These are phyloP conservation scores for Neodontobutis hainanensis DNA, from an alignment of 2,113 vertebrate genomes.

Conservation along the genomic window DNA sequence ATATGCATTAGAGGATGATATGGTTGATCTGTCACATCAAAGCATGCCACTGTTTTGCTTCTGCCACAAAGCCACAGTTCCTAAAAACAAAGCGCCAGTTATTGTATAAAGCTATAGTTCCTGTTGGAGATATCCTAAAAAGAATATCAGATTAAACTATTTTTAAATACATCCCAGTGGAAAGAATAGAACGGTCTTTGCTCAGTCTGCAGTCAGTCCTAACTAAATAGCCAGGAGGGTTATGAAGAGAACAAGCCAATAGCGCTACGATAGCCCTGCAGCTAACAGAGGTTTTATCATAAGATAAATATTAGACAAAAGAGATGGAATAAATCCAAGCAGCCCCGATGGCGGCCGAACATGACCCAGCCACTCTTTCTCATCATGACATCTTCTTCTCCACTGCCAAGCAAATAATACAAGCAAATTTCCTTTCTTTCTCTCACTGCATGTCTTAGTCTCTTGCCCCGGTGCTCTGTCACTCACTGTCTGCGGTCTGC, in stretches of 20 bases:
- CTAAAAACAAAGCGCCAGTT: constrained; percentile 10
- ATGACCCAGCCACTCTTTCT: constrained; percentile 55
- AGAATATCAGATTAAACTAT: constrained; percentile 29
- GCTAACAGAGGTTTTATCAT: constrained; percentile 64
- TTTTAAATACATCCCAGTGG: constrained; percentile 36
- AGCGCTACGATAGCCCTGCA: constrained; percentile 52
- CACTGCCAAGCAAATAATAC: constrained; percentile 65
- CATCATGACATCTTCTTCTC: constrained; percentile 71
- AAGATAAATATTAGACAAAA: constrained; percentile 68
- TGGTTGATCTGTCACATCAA: constrained; percentile 1
- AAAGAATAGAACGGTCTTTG: constrained; percentile 32
- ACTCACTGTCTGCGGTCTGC: constrained; percentile 73
- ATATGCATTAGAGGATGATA: constrained; percentile 12
- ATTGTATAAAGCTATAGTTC: background rate
- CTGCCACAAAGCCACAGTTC: background rate
- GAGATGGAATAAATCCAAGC: constrained; percentile 55
- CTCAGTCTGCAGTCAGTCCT: constrained; percentile 53
- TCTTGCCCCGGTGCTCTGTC: constrained; percentile 58
- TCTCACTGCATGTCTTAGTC: constrained; percentile 37
- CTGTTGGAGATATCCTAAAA: constrained; percentile 15
- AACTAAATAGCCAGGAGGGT: constrained; percentile 62
- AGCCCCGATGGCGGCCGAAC: constrained; percentile 49
- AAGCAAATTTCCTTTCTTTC: constrained; percentile 51
- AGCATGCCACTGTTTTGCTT: constrained; percentile 4
- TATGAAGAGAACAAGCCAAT: constrained; percentile 60